Evolutionary conservation across 2,888 invertebrate species (phyloP), one percentile per base, ranked within the genome.

Genomic region (Habrosyne pyritoides): DNA sequence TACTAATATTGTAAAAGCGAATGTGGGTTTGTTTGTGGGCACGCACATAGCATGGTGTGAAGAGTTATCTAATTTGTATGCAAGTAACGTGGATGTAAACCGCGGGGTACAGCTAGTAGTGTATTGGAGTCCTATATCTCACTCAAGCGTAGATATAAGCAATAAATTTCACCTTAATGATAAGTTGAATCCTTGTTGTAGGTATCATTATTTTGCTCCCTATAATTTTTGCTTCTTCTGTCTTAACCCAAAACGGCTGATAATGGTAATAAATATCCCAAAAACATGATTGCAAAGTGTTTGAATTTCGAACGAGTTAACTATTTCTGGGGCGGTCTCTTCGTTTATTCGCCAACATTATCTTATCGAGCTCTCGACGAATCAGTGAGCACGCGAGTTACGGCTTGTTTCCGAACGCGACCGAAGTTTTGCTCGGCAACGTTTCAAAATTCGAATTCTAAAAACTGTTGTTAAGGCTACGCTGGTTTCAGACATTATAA

Each of bases 311-410:
- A 62, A 60, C 56, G 58, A 50, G 66, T 66, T 57, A 63, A 74
- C 71, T 75, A 77, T 69, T 71, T 65, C 66, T 59, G 69, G 60
- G 66, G 69, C 70, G 66, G 73, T 67, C 61, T 67, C 61, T 61
- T 63, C 74, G 57, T 68, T 69, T 65, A 33, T 6, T 33, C 33
- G 1, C 65, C 64, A 61, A 67, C 50, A 75, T 83, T 84, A 87
- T 85, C 86, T 89, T 92, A 91, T 91, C 91, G 75, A 67, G 58
- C 53, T 67, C 60, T 54, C 66, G 72, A 78, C 88, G 92, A 87
- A 88, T 89, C 92, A 91, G 84, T 92, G 92, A 83, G 79, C 91
- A 88, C 81, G 81, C 79, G 83, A 87, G 81, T 87, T 86, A 86
- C 86, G 74, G 73, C 63, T 70, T 14, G 42, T 66, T 67, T 69